These are phyloP conservation scores for Griposia aprilina DNA, from an alignment of 2,888 invertebrate species.

Conservation along the genomic window DNA sequence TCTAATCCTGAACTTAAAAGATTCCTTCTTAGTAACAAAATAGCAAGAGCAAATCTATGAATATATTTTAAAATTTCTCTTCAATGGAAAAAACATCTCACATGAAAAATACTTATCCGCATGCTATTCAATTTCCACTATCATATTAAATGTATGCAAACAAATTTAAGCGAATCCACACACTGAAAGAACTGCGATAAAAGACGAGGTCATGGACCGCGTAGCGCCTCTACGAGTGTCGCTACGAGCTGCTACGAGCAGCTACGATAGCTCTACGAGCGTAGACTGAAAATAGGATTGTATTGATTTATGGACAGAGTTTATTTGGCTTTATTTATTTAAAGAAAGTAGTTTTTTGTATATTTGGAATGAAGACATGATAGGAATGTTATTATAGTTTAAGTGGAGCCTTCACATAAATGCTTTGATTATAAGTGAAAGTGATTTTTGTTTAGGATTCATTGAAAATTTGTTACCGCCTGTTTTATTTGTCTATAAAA, in stretches of 20 bases:
- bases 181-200: conserved; percentile 64
- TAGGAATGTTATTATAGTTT: neutral
- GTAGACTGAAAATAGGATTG: conserved; percentile 59
- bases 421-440: neutral
- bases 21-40: neutral
- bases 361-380: neutral
- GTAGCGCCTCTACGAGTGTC: conserved; percentile 67
- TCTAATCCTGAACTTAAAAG: no score
- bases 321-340: conserved; percentile 49
- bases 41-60: neutral
- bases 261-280: conserved; percentile 65
- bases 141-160: conserved; percentile 65
- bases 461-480: neutral
- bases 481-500: neutral
- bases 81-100: conserved; percentile 20
- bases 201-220: conserved; percentile 64
- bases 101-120: conserved; percentile 8
- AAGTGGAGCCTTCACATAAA: neutral
- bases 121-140: conserved; percentile 45
- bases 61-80: conserved; percentile 6
- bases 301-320: conserved; percentile 60
- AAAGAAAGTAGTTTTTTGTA: conserved; percentile 27
- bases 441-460: neutral
- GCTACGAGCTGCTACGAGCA: conserved; percentile 66
- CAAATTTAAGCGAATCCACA: conserved; percentile 65